Base-by-base conservation (phyloP, 2,797 vertebrate species). In the Peromyscus aztecus region DNA sequence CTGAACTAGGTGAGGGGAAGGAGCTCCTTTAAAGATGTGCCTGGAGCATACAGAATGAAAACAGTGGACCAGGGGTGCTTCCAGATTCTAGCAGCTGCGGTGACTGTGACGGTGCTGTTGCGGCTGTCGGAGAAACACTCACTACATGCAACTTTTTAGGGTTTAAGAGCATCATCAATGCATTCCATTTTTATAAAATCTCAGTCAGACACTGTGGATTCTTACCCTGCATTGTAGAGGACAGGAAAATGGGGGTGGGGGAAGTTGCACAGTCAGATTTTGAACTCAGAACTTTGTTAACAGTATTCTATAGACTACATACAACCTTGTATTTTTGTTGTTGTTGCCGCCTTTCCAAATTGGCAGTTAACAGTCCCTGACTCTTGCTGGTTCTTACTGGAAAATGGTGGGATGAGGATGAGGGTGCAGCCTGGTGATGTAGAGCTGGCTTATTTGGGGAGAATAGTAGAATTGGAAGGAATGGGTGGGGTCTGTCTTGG, bases 221-320 rank as follows among this genome's bases (percentile, higher is more conserved):
- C 59, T 90, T 71, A 77, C 34, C 9, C 3, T 3, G 16, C 75
- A 86, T 93, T 91, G 27, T 83, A 93, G 80, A 77, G 57, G 57
- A 55, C 55, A 55, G 16, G 55, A 55, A 82, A 4, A 14, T 52
- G 52, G 52, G 52, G 52, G 57, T 6, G 46, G 59, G 89, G 91
- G 59, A 57, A 90, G 59, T 78, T 59, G 31, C 63, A 61, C 88
- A 73, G 49, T 82, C 24, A 85, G 71, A 84, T 55, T 96, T 95
- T 90, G 67, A 93, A 93, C n/a, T 34, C 23, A 67, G 73, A 63
- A 76, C 59, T 34, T 57, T 19, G 24, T 49, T 31, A 27, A 11
- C 52, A 2, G 1, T 37, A 52, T 63, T 69, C 4, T 24, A 1
- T 61, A 5, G 23, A 12, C 43, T 80, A 17, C 11, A 82, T 29